Evolutionary conservation across 2,888 invertebrate species (phyloP).

Genomic region (Oxycera nigricornis): DNA sequence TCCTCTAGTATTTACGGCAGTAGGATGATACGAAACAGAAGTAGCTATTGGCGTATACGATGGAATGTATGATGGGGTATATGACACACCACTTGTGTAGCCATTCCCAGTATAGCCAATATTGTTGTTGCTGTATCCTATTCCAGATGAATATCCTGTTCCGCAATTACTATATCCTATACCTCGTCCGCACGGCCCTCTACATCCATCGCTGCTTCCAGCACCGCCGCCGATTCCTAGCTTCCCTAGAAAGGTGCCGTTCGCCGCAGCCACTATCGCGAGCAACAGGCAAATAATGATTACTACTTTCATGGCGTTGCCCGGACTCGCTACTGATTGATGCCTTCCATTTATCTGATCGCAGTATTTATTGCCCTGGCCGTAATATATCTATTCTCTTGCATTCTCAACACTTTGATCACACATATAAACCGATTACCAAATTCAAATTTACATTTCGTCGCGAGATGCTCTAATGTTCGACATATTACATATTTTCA

Average conservation of each 20-base stretch:
- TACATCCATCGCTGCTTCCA: not conserved
- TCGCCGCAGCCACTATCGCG: conserved; percentile 33
- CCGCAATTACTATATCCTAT: too few relatives aligned
- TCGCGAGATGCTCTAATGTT: not conserved
- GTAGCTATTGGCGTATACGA: too few relatives aligned
- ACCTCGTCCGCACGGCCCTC: not conserved
- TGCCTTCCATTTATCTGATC: not conserved
- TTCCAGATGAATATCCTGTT: too few relatives aligned
- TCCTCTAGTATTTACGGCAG: too few relatives aligned
- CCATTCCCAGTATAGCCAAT: too few relatives aligned
- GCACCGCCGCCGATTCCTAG: conserved; percentile 39
- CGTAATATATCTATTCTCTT: not conserved
- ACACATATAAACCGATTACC: conserved; percentile 21
- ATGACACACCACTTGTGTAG: too few relatives aligned
- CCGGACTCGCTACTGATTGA: conserved; percentile 5
- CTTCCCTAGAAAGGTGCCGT: conserved; percentile 46
- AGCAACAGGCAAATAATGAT: conserved; percentile 10
- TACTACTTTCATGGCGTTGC: conserved; percentile 11
- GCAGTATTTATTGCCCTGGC: conserved; percentile 7
- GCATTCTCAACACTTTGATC: conserved; percentile 12
- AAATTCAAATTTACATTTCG: conserved; percentile 11
- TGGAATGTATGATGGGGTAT: too few relatives aligned
- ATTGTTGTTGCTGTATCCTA: too few relatives aligned
- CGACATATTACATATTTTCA: conserved; percentile 10
- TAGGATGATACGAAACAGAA: too few relatives aligned